A percentile compares a stretch with the other conserved stretches of the same genome.
phyloP scores from a whole-genome alignment of 2,113 vertebrate genomes.

The Baryphthengus martii region DNA sequence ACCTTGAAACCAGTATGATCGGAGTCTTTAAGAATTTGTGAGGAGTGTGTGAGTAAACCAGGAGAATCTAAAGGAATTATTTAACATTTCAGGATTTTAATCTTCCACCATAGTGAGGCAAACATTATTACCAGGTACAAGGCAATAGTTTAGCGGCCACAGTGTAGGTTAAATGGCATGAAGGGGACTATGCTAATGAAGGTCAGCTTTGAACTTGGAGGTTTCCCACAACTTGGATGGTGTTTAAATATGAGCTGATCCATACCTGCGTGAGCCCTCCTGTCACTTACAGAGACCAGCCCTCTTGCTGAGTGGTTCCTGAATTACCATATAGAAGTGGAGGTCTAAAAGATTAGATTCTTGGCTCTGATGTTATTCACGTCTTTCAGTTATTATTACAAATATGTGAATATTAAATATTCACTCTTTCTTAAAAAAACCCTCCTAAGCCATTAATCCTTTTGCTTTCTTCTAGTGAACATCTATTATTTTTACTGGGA shows the following conservation, averaged over 20 bases:
- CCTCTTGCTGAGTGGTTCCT: not conserved
- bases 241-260: not conserved
- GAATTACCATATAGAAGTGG: not conserved
- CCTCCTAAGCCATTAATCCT: not conserved
- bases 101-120: fast-evolving
- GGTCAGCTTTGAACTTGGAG: not conserved
- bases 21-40: not conserved
- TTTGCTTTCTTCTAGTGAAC: not conserved
- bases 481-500: not conserved
- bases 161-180: not conserved
- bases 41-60: not conserved
- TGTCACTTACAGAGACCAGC: not conserved
- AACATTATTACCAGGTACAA: not conserved
- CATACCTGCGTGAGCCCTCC: not conserved
- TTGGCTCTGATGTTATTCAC: not conserved
- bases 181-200: not conserved
- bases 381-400: not conserved
- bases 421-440: not conserved
- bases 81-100: not conserved
- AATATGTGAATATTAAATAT: not conserved
- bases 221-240: not conserved
- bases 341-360: not conserved
- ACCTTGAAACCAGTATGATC: too few species aligned
- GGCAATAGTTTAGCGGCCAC: not conserved
- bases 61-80: not conserved